These are phyloP conservation scores for Muschampia plurimacula DNA, from an alignment of 2,888 invertebrate genomes.

Conservation along the genomic window DNA sequence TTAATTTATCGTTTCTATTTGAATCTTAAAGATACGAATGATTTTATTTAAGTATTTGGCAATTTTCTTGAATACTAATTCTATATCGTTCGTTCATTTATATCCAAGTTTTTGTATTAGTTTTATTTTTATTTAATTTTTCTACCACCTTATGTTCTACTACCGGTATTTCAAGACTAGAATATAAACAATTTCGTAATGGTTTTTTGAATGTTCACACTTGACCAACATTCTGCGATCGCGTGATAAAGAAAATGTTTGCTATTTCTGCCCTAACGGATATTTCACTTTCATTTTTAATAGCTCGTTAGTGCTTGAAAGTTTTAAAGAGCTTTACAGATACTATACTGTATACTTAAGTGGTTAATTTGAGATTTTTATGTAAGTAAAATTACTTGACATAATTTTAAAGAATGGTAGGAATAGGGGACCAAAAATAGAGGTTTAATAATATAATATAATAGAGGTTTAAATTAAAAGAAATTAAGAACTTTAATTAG, in stretches of 20 bases:
- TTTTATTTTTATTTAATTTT: too few species aligned
- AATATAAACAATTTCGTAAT: background rate
- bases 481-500: too few species aligned
- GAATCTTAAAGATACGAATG: constrained; percentile 8
- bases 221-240: constrained; percentile 2
- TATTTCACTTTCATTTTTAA: constrained; percentile 34
- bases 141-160: too few species aligned
- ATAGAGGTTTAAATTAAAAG: too few species aligned
- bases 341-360: constrained; percentile 6
- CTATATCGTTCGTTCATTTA: background rate
- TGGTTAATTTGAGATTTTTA: constrained; percentile 3
- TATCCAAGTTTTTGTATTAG: background rate
- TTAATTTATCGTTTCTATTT: constrained; percentile 14
- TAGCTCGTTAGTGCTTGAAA: constrained; percentile 28
- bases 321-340: constrained; percentile 24
- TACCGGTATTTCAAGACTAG: background rate
- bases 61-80: background rate
- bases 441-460: too few species aligned
- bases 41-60: background rate
- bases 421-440: background rate
- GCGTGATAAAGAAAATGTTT: constrained; percentile 18
- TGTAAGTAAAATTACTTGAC: background rate
- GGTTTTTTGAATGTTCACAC: constrained; percentile 10
- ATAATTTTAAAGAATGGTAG: background rate
- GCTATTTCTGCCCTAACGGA: constrained; percentile 20